Evolutionary conservation across 2,113 vertebrate genomes (phyloP), one percentile per base, ranked within the genome.

Genomic region (Protobothrops flavoviridis): DNA sequence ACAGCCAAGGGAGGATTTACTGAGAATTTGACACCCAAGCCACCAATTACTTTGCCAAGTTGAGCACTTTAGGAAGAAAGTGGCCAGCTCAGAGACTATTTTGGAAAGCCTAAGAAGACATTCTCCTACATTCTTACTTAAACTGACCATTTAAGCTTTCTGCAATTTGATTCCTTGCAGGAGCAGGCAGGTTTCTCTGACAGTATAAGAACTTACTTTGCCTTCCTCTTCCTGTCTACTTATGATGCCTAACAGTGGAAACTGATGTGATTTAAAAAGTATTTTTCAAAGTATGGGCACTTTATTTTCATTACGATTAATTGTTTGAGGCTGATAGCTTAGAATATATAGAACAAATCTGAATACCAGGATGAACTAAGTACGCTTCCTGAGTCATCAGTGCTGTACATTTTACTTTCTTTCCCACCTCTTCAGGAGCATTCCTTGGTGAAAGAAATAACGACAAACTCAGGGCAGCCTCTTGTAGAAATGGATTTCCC

Each of bases 401-500:
- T 0, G 0, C 88, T 55, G 2, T 17, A 57, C n/a, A 90, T 93
- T 92, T 55, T 50, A 81, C 74, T 39, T 21, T 43, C 74, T 9
- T 7, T 20, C 89, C 92, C 43, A 1, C 39, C 43, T 81, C 3
- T 43, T 81, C 3, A 0, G 7, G 7, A 81, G 33, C 8, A 24
- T 85, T 53, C 48, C 81, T 93, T 88, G 45, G 48, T 87, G 74
- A 91, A 93, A 94, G 59, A 92, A 91, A 93, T 86, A 93, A 0
- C 48, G 81, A 69, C 81, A 45, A 61, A n/a, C 10, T 20, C n/a
- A 55, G 93, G 93, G 91, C 7, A 89, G 33, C 15, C 48, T 56
- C 1, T 81, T 81, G 20, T 24, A 39, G 92, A 94, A 81, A 15
- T 26, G 93, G 33, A 92, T 95, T 94, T 81, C 52, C 91, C 64